Percentiles rank a stretch among this genome's conserved stretches.
phyloP scores from a whole-genome alignment of 1,140 invertebrate genomes.

The Brachionus manjavacas region DNA sequence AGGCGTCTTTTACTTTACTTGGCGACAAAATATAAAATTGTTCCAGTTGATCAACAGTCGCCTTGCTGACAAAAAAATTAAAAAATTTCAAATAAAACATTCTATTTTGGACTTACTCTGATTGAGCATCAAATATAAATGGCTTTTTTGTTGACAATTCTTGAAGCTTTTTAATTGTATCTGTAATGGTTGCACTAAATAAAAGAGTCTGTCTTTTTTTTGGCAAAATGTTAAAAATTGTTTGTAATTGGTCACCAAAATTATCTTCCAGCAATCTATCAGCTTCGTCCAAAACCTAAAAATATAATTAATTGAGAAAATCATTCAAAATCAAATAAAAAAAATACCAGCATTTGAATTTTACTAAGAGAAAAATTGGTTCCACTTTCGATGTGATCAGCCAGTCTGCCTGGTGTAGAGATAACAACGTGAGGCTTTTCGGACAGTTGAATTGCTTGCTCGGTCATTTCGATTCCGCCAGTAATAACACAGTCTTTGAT shows the following conservation, averaged over 20 bases:
- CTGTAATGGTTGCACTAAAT: slow-evolving; percentile 58
- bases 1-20: slow-evolving; percentile 82
- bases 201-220: slow-evolving; percentile 56
- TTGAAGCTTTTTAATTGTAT: slow-evolving; percentile 51
- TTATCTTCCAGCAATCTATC: slow-evolving; percentile 58
- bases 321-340: background rate
- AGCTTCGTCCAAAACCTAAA: slow-evolving; percentile 55
- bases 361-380: slow-evolving; percentile 54
- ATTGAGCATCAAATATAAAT: slow-evolving; percentile 52
- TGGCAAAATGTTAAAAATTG: slow-evolving; percentile 54
- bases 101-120: slow-evolving; percentile 46
- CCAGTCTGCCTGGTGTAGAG: slow-evolving; percentile 57
- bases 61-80: slow-evolving; percentile 45
- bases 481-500: slow-evolving; percentile 53
- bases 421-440: slow-evolving; percentile 57
- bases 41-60: slow-evolving; percentile 78
- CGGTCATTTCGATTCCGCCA: slow-evolving; percentile 56
- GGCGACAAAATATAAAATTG: slow-evolving; percentile 86
- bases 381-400: slow-evolving; percentile 55
- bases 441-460: slow-evolving; percentile 52
- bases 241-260: slow-evolving; percentile 56
- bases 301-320: background rate
- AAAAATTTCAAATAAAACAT: background rate
- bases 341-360: slow-evolving; percentile 54
- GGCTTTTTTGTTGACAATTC: slow-evolving; percentile 52